A percentile compares a stretch with the other conserved stretches of the same genome.
Conservation (phyloP, 2,888 invertebrate species). For the Drosophila siamana region DNA sequence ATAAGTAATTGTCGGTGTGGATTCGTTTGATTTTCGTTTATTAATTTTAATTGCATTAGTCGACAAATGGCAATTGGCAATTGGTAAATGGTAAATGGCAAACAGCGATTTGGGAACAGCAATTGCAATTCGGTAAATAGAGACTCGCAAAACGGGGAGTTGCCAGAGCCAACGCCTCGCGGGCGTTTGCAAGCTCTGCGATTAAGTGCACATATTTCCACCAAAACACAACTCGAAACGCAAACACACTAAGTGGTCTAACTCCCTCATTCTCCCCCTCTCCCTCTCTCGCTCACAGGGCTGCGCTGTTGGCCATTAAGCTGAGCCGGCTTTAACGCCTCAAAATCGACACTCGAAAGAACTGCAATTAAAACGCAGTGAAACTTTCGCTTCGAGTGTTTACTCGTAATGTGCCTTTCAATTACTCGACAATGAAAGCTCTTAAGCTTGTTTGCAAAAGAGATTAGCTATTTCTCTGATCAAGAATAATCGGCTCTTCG, state of each 20-base stretch:
- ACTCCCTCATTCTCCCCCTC: background rate
- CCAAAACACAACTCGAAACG: background rate
- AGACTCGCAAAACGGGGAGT: slow-evolving; percentile 18
- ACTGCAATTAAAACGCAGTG: slow-evolving; percentile 3
- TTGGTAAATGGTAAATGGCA: slow-evolving; percentile 14
- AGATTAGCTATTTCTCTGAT: background rate
- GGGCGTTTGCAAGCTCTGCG: slow-evolving; percentile 35
- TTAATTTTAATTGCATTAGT: slow-evolving; percentile 73
- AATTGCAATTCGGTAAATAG: slow-evolving; percentile 4
- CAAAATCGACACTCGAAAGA: background rate
- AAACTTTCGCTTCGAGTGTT: slow-evolving; percentile 6
- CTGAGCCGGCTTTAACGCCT: background rate
- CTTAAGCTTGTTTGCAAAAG: background rate
- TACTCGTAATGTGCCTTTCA: background rate
- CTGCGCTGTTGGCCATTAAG: background rate
- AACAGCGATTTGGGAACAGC: slow-evolving; percentile 1
- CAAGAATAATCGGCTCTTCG: background rate
- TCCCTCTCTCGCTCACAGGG: background rate
- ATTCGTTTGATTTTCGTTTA: slow-evolving; percentile 70
- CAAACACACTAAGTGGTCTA: background rate
- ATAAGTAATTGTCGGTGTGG: slow-evolving; percentile 40
- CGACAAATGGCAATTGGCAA: slow-evolving; percentile 32
- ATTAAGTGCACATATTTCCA: slow-evolving; percentile 48
- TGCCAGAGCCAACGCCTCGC: slow-evolving; percentile 49
- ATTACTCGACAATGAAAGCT: slow-evolving; percentile 2